These are phyloP conservation scores for Stigmatopora argus DNA, from an alignment of 2,113 vertebrate species.

Conservation along the genomic window DNA sequence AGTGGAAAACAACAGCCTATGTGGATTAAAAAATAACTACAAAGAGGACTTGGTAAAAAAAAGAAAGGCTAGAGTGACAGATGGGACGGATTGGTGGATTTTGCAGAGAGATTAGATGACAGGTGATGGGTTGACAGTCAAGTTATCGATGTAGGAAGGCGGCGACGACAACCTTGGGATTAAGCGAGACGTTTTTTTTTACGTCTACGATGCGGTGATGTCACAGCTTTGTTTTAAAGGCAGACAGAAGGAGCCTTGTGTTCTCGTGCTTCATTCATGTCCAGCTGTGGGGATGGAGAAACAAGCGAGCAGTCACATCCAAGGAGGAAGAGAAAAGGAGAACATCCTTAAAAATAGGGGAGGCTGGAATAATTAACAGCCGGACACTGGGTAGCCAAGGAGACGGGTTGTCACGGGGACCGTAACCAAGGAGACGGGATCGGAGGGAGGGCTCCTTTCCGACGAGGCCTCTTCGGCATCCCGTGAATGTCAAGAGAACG, in stretches of 20 bases:
- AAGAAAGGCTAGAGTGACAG: constrained; percentile 45
- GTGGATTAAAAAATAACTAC: constrained; percentile 4
- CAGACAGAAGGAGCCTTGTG: constrained; percentile 73
- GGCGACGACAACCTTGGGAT: constrained; percentile 26
- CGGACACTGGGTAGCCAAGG: constrained; percentile 46
- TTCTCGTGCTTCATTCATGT: constrained; percentile 76
- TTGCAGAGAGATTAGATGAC: not conserved
- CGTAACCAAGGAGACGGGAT: constrained; percentile 31
- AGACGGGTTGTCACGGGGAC: constrained; percentile 62
- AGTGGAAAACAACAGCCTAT: constrained; percentile 19
- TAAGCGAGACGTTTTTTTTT: constrained; percentile 29
- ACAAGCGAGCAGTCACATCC: constrained; percentile 63
- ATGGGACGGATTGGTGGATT: constrained; percentile 28
- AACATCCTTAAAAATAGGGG: constrained; percentile 50
- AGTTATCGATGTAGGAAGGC: constrained; percentile 30
- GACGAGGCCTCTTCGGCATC: constrained; percentile 30
- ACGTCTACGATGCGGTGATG: constrained; percentile 60
- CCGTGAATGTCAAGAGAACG: constrained; percentile 69
- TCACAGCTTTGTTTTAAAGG: constrained; percentile 71
- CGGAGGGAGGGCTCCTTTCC: not conserved
- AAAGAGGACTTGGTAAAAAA: constrained; percentile 24
- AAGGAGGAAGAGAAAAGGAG: constrained; percentile 40
- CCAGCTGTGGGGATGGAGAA: constrained; percentile 73
- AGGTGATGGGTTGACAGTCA: not conserved
- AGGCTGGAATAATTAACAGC: constrained; percentile 55